Conservation (phyloP, 2,888 invertebrate genomes). For the Drosophila mettleri region DNA sequence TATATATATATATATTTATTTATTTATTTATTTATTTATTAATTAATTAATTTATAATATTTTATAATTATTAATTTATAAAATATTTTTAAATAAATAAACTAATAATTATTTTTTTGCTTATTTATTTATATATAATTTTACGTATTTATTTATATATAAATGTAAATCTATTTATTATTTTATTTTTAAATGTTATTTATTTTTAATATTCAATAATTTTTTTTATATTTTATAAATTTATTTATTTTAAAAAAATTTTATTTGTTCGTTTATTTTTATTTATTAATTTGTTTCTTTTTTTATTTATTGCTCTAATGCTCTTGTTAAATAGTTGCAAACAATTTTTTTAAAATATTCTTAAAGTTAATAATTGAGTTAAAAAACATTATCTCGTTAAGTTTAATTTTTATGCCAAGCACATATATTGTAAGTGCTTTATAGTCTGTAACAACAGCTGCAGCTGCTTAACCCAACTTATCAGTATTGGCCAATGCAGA, state of each 20-base stretch:
- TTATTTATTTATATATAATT: no score
- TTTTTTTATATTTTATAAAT: background rate
- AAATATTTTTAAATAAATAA: no score
- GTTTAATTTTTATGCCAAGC: background rate
- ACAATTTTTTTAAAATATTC: background rate
- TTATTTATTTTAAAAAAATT: background rate
- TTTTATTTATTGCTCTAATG: background rate
- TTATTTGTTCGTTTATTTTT: background rate
- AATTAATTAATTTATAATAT: no score
- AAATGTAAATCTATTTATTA: background rate
- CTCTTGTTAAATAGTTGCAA: no score
- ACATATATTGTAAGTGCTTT: slow-evolving; percentile 20
- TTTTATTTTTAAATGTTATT: no score
- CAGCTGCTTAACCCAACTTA: slow-evolving; percentile 45
- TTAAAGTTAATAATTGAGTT: background rate
- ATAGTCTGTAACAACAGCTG: slow-evolving; percentile 20
- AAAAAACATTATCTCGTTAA: background rate
- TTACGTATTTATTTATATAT: no score
- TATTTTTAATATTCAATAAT: no score
- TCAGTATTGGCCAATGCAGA: slow-evolving; percentile 33
- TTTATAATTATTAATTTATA: background rate
- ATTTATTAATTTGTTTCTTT: no score
- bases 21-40: background rate
- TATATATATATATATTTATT: background rate
- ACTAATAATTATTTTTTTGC: background rate